Percentiles rank a stretch among this genome's conserved stretches.
phyloP scores from a whole-genome alignment of 1,140 invertebrate genomes.

The Procambarus virginalis region DNA sequence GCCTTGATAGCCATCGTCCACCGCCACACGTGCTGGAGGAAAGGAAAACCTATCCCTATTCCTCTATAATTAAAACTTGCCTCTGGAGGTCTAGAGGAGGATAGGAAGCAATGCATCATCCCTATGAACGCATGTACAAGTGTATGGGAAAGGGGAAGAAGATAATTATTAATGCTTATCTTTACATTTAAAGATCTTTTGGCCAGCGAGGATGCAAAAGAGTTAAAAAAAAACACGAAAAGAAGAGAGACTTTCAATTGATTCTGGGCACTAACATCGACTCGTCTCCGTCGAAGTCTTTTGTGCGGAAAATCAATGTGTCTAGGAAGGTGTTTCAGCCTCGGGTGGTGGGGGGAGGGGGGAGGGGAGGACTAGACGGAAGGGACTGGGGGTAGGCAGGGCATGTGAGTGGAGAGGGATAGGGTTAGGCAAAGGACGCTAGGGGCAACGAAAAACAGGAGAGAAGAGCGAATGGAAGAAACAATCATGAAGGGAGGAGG shows the following conservation, averaged over 20 bases:
- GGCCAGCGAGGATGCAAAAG: too few relatives aligned
- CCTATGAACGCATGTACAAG: too few relatives aligned
- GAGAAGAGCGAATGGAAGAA: neutral
- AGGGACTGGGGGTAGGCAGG: neutral
- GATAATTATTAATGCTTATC: too few relatives aligned
- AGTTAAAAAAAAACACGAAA: constrained; percentile 18
- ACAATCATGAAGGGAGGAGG: neutral
- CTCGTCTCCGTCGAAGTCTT: constrained; percentile 48
- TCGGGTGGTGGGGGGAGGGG: neutral
- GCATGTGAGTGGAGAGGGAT: neutral
- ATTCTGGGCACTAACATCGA: constrained; percentile 46
- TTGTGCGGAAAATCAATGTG: constrained; percentile 58
- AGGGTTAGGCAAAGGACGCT: neutral
- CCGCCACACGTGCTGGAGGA: too few relatives aligned
- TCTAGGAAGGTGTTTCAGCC: constrained; percentile 37
- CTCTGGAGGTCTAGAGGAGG: too few relatives aligned
- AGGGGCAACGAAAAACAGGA: neutral
- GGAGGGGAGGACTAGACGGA: neutral
- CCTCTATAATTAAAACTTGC: too few relatives aligned
- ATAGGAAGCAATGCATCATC: too few relatives aligned
- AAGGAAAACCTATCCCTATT: too few relatives aligned
- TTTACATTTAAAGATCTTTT: too few relatives aligned
- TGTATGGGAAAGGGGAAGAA: too few relatives aligned
- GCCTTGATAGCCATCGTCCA: too few relatives aligned
- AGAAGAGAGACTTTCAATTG: constrained; percentile 45